Evolutionary conservation across 2,797 vertebrate species (phyloP).

Genomic region (Falco cherrug): DNA sequence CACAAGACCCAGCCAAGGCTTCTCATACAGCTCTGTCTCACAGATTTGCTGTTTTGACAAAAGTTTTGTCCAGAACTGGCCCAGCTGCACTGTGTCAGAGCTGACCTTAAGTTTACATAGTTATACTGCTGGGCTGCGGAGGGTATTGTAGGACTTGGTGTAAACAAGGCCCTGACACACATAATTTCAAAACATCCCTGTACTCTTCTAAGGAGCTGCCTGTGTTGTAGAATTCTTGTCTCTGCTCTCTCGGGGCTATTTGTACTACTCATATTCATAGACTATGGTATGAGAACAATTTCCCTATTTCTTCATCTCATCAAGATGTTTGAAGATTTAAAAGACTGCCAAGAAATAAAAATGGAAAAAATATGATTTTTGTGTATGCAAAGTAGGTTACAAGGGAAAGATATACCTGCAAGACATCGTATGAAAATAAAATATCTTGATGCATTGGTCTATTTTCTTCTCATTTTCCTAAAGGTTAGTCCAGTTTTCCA

Average conservation of each 20-base stretch:
- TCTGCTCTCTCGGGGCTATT: neutral
- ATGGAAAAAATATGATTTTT: neutral
- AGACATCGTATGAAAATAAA: neutral
- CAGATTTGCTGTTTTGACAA: neutral
- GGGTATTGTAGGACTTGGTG: neutral
- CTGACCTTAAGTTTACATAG: neutral
- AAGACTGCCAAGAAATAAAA: neutral
- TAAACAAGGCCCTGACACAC: neutral
- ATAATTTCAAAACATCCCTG: neutral
- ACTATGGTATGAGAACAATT: neutral
- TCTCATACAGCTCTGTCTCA: neutral
- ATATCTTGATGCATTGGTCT: neutral
- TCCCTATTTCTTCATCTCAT: neutral
- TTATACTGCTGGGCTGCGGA: rapidly evolving
- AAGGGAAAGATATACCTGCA: neutral
- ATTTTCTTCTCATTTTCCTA: neutral
- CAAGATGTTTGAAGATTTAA: neutral
- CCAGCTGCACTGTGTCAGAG: neutral
- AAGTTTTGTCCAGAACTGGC: neutral
- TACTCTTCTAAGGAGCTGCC: neutral
- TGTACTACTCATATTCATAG: neutral
- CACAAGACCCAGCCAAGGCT: neutral
- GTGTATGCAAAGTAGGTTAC: neutral
- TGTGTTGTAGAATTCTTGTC: rapidly evolving
- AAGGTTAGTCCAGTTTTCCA: neutral